These are phyloP conservation scores for Phenganax stokvisi DNA, from an alignment of 92 coral and sea anemone species.

Conservation along the genomic window DNA sequence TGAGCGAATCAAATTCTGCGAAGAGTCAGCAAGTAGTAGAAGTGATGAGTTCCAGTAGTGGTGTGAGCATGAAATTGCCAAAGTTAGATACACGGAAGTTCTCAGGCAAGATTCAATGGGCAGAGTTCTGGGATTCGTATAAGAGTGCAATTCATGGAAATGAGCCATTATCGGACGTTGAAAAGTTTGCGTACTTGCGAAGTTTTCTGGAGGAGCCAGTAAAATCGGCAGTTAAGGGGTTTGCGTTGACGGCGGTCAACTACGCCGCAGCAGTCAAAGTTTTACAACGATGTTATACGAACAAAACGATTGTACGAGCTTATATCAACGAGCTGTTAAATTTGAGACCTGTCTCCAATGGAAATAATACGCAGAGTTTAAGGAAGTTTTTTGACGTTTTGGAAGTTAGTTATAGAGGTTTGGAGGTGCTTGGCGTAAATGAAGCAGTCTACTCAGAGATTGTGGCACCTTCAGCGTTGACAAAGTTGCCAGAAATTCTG, in stretches of 20 bases:
- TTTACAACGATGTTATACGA: slow-evolving; percentile 13
- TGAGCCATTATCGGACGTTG: not conserved
- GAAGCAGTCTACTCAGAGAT: too few species aligned
- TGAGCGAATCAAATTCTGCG: too few species aligned
- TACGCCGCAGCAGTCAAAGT: slow-evolving; percentile 26
- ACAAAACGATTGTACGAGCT: slow-evolving; percentile 6
- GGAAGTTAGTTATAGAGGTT: too few species aligned
- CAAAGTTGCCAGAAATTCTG: too few species aligned
- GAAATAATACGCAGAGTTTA: too few species aligned
- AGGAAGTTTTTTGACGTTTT: too few species aligned
- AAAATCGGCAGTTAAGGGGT: slow-evolving; percentile 11
- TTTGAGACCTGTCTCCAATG: not conserved
- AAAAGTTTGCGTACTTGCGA: not conserved
- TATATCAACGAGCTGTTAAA: not conserved
- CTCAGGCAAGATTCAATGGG: not conserved
- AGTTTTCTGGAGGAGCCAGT: slow-evolving; percentile 10
- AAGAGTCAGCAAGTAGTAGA: too few species aligned
- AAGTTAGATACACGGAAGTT: too few species aligned
- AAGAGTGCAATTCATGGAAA: not conserved
- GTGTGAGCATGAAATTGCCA: too few species aligned
- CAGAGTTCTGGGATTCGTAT: slow-evolving; percentile 16
- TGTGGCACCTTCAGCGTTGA: too few species aligned
- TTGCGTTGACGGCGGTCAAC: slow-evolving; percentile 7
- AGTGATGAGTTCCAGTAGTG: too few species aligned
- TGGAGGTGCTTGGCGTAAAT: too few species aligned